Conservation (phyloP, 2,797 vertebrate species). For the Girardinus metallicus region DNA sequence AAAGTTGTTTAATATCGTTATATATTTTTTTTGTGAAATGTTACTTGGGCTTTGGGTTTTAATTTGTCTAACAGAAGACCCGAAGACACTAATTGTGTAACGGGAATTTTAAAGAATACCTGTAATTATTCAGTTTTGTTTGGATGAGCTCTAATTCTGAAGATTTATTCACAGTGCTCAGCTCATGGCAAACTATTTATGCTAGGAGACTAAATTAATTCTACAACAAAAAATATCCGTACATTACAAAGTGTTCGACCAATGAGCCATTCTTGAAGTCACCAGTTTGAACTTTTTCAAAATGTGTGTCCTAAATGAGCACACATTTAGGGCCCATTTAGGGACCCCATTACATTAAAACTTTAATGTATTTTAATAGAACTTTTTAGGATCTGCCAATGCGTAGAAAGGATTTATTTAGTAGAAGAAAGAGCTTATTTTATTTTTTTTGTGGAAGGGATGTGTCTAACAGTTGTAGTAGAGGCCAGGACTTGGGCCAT, state of each 20-base stretch:
- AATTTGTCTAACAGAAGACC: background rate
- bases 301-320: too few relatives aligned
- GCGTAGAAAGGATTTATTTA: background rate
- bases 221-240: background rate
- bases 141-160: background rate
- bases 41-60: background rate
- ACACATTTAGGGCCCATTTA: too few relatives aligned
- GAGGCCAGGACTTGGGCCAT: background rate
- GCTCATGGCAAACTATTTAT: background rate
- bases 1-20: background rate
- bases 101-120: background rate
- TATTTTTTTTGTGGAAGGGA: background rate
- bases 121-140: background rate
- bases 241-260: background rate
- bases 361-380: background rate
- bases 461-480: background rate
- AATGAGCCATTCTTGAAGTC: background rate
- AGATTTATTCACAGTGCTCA: background rate
- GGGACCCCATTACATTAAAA: too few relatives aligned
- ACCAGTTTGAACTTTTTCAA: background rate
- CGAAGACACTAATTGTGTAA: background rate
- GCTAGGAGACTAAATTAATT: background rate
- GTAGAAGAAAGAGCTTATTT: background rate
- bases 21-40: background rate
- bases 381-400: background rate